Base-by-base conservation (phyloP, 1,140 invertebrate genomes). In the Thaumetopoea pityocampa region DNA sequence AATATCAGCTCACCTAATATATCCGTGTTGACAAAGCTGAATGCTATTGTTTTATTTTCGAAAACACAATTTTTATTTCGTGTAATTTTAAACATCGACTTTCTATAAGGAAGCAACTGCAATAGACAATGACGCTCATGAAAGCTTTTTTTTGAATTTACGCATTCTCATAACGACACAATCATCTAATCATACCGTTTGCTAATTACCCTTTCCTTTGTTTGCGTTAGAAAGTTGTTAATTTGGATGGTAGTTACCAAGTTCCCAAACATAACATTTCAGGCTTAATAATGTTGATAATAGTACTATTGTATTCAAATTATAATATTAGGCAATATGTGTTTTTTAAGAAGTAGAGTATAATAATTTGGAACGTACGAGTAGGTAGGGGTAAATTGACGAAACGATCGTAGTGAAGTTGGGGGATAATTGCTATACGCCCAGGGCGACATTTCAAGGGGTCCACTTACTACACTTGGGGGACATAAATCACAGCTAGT, bases 401-500 rank as follows among this genome's bases (percentile, higher is more conserved):
- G 40, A 61, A 51, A 65, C 61, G 40, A 61, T 49, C 23, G 42
- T 35, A 40, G 32, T 29, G 42, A 44, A 20, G 34, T 22, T 24
- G 40, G 57, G 50, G 35, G 45, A 53, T 51, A 65, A 61, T 61
- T 57, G 61, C 56, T 38, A 28, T 26, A 29, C 36, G 40, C 51
- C 62, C 41, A 22, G 17, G 49, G 49, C 41, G 44, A 19, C 28
- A 14, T 9, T 44, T 44, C 18, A 36, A 45, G 37, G 49, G 48
- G 45, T 27, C 36, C 38, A 36, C 12, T 38, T 32, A 40, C n/a
- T n/a, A 49, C 29, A 29, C 37, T 36, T 35, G 27, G 51, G 33
- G n/a, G n/a, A n/a, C 36, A 61, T 72, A 72, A 67, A 72, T 72
- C 61, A 67, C 37, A 44, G 47, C 30, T 71, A 67, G 67, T 36